Percentiles rank a stretch among this genome's conserved stretches.
Evolutionary conservation across 2,113 vertebrate species (phyloP).

Genomic region (Alethe diademata): DNA sequence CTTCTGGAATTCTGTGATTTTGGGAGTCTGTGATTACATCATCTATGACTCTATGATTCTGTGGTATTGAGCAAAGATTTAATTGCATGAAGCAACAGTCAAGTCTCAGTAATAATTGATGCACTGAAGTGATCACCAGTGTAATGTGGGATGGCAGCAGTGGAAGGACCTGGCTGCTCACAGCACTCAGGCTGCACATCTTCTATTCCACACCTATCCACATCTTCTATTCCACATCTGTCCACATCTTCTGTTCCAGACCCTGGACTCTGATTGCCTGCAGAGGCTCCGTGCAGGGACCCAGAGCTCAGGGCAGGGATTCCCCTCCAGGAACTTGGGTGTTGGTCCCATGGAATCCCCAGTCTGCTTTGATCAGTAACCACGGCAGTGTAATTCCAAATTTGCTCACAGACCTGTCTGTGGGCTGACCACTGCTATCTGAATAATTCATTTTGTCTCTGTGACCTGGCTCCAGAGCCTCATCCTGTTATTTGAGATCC

Average conservation of each 20-base stretch:
- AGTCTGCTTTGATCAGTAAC: not conserved
- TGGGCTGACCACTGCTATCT: not conserved
- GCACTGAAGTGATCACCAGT: not conserved
- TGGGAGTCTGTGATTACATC: not conserved
- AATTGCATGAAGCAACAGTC: not conserved
- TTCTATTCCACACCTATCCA: too few relatives aligned
- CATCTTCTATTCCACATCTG: too few relatives aligned
- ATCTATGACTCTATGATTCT: not conserved
- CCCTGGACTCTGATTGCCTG: too few relatives aligned
- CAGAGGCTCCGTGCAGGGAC: not conserved
- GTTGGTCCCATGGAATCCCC: rapidly evolving
- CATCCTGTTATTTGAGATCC: not conserved
- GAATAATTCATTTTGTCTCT: not conserved
- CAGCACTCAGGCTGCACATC: not conserved
- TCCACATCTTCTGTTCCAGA: too few relatives aligned
- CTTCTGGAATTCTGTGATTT: not conserved
- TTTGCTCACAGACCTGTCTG: not conserved
- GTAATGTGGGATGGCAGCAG: too few relatives aligned
- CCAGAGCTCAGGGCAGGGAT: rapidly evolving
- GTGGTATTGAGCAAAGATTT: not conserved
- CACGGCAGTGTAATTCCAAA: not conserved
- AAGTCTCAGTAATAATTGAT: too few relatives aligned
- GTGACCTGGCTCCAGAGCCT: not conserved
- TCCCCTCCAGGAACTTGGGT: not conserved
- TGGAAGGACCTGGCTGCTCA: not conserved